Evolutionary conservation across 1,140 invertebrate species (phyloP), one percentile per base, ranked within the genome.

Genomic region (Penaeus indicus): DNA sequence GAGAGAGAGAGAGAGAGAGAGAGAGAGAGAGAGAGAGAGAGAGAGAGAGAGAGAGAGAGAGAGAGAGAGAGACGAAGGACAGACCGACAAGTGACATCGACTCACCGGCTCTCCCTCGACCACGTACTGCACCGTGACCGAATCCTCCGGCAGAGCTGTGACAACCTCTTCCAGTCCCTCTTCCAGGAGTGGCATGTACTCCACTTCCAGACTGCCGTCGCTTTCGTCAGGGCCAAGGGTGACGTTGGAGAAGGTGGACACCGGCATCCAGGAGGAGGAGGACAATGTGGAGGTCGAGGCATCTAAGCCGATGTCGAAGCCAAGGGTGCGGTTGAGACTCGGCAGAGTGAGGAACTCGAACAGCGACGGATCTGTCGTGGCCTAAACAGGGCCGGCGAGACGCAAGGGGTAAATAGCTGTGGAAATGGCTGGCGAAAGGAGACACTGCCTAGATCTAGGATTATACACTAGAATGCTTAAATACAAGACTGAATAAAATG

Each of bases 81-180:
- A 67, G 32, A 27, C 11, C 16, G 38, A 27, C 63, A 69, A 25
- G 10, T 13, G 10, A 5, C n/a, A 72, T 27, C 62, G 64, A n/a
- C 86, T 61, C 22, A 88, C 86, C 64, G 38, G 32, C 63, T 89
- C 87, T 7, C 87, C 87, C 19, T 89, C 87, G 13, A 89, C 82
- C 27, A 89, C 22, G 61, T 84, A 89, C 63, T 89, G 87, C 25
- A 84, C 87, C 5, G 87, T 89, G 13, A 89, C 82, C 13, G 82
- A 60, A 25, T 89, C 87, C 11, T 79, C 87, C 16, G 82, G 87
- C 10, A 67, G 54, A 21, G 27, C 27, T 16, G 87, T 89, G n/a
- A 89, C 87, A 1, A 84, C 79, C 62, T 62, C 79, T 27, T 80
- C 78, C 42, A 81, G 61, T 22, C 27, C 32, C 27, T 38, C 32